Evolutionary conservation across 2,113 vertebrate species (phyloP).

Genomic region (Lamprologus sp.): DNA sequence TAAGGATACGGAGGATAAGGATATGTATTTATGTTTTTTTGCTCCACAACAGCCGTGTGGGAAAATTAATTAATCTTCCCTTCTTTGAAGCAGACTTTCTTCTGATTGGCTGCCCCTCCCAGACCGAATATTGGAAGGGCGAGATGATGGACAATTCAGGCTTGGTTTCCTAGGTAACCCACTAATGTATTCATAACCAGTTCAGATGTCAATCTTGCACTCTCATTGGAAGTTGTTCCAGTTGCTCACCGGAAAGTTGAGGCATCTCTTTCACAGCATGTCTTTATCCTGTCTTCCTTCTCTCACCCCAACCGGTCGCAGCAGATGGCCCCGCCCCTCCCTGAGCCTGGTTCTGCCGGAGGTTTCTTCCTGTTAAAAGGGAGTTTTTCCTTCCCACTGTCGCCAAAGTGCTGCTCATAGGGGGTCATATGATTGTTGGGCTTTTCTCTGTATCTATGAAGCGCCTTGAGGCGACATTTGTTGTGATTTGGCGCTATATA

Average conservation of each 20-base stretch:
- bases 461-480: too few species aligned
- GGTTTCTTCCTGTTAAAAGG: too few species aligned
- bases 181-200: neutral
- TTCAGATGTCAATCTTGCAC: neutral
- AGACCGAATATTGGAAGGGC: neutral
- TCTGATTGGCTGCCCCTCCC: neutral
- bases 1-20: neutral
- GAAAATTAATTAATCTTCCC: neutral
- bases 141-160: neutral
- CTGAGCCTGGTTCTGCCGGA: too few species aligned
- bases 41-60: neutral
- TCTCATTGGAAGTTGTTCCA: neutral
- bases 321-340: too few species aligned
- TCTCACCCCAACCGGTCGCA: too few species aligned
- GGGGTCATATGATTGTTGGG: too few species aligned
- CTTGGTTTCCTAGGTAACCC: neutral
- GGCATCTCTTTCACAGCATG: too few species aligned
- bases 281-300: too few species aligned
- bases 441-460: too few species aligned
- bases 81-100: neutral
- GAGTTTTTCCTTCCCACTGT: too few species aligned
- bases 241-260: accelerated
- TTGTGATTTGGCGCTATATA: too few species aligned
- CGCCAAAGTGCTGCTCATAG: too few species aligned
- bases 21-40: neutral